These are phyloP conservation scores for Sebastolobus altivelis DNA, from an alignment of 2,797 vertebrate genomes.

Conservation along the genomic window DNA sequence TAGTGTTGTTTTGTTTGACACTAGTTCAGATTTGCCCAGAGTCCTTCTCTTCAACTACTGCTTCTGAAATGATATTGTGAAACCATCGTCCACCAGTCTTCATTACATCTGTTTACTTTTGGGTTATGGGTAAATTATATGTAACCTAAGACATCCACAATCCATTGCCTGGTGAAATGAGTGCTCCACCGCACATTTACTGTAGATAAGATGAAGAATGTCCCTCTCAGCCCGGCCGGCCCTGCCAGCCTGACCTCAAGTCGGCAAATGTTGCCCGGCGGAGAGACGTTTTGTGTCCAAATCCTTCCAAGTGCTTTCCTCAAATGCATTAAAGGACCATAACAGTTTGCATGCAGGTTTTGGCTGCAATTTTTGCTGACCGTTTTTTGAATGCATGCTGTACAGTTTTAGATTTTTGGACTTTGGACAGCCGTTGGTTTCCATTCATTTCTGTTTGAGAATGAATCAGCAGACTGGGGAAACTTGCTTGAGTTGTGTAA, in stretches of 20 bases:
- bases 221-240: slow-evolving; percentile 18
- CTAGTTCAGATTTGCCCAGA: background rate
- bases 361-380: background rate
- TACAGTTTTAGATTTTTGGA: background rate
- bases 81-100: slow-evolving; percentile 26
- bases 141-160: slow-evolving; percentile 54
- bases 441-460: slow-evolving; percentile 6
- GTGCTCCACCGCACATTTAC: slow-evolving; percentile 38
- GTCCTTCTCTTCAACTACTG: background rate
- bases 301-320: slow-evolving; percentile 9
- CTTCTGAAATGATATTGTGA: slow-evolving; percentile 24
- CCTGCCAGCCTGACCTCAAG: slow-evolving; percentile 53
- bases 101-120: slow-evolving; percentile 45
- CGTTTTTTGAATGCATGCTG: background rate
- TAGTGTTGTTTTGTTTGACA: slow-evolving; percentile 3
- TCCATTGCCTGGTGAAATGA: slow-evolving; percentile 41
- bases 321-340: slow-evolving; percentile 4
- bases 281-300: background rate
- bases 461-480: background rate
- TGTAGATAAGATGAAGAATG: slow-evolving; percentile 55
- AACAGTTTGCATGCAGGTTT: background rate
- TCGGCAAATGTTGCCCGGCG: slow-evolving; percentile 40
- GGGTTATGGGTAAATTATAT: slow-evolving; percentile 56
- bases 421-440: background rate
- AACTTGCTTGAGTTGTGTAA: background rate